These are phyloP conservation scores for Gnatocerus cornutus DNA, from an alignment of 2,888 invertebrate species.

Conservation along the genomic window DNA sequence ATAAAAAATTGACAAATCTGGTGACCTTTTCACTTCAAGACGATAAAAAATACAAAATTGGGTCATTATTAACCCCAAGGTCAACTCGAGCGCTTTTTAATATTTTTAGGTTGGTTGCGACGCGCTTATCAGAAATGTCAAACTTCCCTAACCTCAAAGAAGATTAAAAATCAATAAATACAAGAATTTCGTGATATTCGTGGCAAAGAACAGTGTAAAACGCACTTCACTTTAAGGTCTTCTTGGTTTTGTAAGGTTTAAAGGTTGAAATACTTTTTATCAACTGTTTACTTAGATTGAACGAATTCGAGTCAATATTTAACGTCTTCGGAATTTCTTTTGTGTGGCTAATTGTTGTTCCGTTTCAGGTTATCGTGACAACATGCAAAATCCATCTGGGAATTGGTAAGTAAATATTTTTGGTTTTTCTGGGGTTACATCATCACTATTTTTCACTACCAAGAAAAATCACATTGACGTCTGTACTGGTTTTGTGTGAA, in stretches of 20 bases:
- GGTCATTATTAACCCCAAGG: neutral
- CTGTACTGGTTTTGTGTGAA: slow-evolving; percentile 13
- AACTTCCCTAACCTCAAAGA: slow-evolving; percentile 11
- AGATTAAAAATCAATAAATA: slow-evolving; percentile 28
- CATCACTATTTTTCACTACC: slow-evolving; percentile 6
- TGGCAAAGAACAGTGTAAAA: neutral
- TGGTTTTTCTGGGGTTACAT: slow-evolving; percentile 7
- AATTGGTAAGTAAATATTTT: slow-evolving; percentile 3
- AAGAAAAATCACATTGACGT: slow-evolving; percentile 24
- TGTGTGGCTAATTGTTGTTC: neutral
- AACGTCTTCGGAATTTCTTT: slow-evolving; percentile 8
- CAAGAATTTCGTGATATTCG: slow-evolving; percentile 9
- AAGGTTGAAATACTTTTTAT: neutral
- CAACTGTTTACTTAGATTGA: neutral
- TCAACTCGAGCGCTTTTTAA: slow-evolving; percentile 6
- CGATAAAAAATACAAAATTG: too few species aligned
- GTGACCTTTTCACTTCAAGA: too few species aligned
- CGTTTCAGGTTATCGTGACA: neutral
- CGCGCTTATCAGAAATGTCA: slow-evolving; percentile 22
- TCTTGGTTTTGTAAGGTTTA: neutral
- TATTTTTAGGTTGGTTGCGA: slow-evolving; percentile 17
- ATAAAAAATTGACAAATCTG: too few species aligned
- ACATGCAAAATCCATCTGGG: neutral
- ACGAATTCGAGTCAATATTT: slow-evolving; percentile 1
- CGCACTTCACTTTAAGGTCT: neutral